A percentile compares a stretch with the other conserved stretches of the same genome.
Evolutionary conservation across 2,888 invertebrate species (phyloP).

Genomic region (Andrena praecox): DNA sequence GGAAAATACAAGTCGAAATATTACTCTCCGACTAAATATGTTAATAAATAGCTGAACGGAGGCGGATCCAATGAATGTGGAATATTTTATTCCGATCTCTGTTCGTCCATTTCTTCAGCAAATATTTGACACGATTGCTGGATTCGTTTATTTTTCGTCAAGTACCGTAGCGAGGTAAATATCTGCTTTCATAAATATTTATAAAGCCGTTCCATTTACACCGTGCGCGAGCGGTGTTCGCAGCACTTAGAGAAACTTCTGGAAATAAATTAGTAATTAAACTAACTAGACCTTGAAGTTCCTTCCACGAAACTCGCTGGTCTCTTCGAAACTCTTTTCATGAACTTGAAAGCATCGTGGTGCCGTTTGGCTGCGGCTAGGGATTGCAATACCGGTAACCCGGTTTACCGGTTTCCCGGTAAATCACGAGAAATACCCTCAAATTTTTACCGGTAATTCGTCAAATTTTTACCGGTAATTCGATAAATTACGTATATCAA

Average conservation of each 20-base stretch:
- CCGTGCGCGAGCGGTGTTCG: constrained; percentile 15
- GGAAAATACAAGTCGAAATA: neutral
- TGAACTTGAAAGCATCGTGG: neutral
- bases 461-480: no score
- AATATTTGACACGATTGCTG: constrained; percentile 21
- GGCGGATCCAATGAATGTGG: neutral
- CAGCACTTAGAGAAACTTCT: constrained; percentile 15
- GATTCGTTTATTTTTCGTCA: constrained; percentile 9
- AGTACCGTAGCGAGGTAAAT: neutral
- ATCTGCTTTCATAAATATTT: constrained; percentile 35
- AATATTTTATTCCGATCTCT: constrained; percentile 13
- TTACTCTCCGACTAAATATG: neutral
- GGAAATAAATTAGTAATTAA: constrained; percentile 48
- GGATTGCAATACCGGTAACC: no score
- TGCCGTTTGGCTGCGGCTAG: neutral
- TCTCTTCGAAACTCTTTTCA: neutral
- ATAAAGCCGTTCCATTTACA: constrained; percentile 14
- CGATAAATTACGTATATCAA: no score
- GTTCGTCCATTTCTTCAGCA: constrained; percentile 2
- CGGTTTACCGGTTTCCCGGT: no score
- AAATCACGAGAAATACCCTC: no score
- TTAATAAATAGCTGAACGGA: neutral
- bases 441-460: no score
- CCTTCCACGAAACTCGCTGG: neutral
- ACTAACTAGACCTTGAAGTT: constrained; percentile 25